Evolutionary conservation across 2,113 vertebrate species (phyloP), one percentile per base, ranked within the genome.

Genomic region (Aramus guarauna): DNA sequence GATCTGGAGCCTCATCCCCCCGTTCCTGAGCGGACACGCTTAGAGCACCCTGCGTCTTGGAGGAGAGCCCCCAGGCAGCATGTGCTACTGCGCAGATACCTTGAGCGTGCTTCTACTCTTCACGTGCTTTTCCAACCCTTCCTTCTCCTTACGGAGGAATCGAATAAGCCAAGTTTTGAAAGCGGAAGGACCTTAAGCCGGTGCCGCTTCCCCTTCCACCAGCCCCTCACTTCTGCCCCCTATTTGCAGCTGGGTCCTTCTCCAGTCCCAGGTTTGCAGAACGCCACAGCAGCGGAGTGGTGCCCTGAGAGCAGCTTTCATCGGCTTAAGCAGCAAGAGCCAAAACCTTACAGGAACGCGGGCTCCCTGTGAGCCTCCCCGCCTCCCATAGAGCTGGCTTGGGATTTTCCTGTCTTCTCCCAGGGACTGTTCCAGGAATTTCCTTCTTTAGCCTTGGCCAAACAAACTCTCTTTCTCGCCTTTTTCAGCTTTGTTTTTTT

Each of bases 251-350:
- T 4, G 0, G 27, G 37, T 71, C n/a, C 14, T 53, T 64, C 16
- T 9, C 56, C 9, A 16, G 23, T 29, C 36, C 20, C 2, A 0
- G 2, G 9, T 26, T 59, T 2, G 2, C 37, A 53, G 24, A 16
- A 21, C 34, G 30, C 29, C 62, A 8, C 50, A 52, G 60, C 47
- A 73, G 72, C 2, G 0, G 43, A 76, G 50, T 4, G 4, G 34
- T 48, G 22, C 88, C 12, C 1, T 20, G 18, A 71, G 64, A 72
- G 63, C 63, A 72, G 29, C 5, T 59, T 41, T 17, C 8, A 2
- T 8, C 4, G 21, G 30, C 6, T 52, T 32, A 45, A 71, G n/a
- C 50, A 72, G 66, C 29, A 41, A 77, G 76, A 90, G 37, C 76
- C 56, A 76, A 81, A 81, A 71, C 45, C 14, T 52, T 12, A 48